Percentiles rank a stretch among this genome's conserved stretches.
Conservation (phyloP, 2,888 invertebrate species). For the Heteromyza rotundicornis region DNA sequence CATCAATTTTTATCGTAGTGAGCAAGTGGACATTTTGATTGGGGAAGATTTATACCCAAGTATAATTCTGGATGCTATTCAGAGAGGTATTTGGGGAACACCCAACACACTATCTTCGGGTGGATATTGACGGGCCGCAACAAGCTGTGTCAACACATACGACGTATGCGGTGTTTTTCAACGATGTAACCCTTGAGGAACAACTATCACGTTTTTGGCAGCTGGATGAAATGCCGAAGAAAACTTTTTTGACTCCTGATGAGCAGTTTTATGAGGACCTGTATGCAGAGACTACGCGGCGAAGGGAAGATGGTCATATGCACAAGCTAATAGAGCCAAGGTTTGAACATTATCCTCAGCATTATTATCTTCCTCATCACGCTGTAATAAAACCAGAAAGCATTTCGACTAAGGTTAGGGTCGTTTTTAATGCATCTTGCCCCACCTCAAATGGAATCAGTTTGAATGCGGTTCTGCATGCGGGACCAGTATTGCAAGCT, state of each 20-base stretch:
- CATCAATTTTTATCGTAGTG: background rate
- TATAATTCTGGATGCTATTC: background rate
- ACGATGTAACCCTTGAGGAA: background rate
- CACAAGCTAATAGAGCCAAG: background rate
- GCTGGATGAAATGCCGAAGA: background rate
- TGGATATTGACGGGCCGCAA: slow-evolving; percentile 1
- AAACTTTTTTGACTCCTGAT: background rate
- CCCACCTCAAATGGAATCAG: background rate
- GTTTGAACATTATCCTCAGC: too few relatives aligned
- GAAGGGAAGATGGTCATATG: background rate
- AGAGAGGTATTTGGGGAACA: background rate
- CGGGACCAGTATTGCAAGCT: background rate
- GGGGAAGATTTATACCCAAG: background rate
- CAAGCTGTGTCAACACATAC: background rate
- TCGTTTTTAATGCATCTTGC: background rate
- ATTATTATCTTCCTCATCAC: background rate
- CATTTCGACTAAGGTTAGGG: background rate
- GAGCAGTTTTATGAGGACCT: background rate
- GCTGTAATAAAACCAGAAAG: background rate
- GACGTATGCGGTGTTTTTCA: background rate
- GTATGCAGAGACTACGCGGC: background rate
- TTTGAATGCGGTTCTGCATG: background rate
- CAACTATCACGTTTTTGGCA: background rate
- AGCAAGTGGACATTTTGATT: background rate
- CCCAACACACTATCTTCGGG: slow-evolving; percentile 5